A percentile compares a stretch with the other conserved stretches of the same genome.
These are phyloP conservation scores for Athripsodes cinereus DNA, from an alignment of 2,888 invertebrate genomes.

Conservation along the genomic window DNA sequence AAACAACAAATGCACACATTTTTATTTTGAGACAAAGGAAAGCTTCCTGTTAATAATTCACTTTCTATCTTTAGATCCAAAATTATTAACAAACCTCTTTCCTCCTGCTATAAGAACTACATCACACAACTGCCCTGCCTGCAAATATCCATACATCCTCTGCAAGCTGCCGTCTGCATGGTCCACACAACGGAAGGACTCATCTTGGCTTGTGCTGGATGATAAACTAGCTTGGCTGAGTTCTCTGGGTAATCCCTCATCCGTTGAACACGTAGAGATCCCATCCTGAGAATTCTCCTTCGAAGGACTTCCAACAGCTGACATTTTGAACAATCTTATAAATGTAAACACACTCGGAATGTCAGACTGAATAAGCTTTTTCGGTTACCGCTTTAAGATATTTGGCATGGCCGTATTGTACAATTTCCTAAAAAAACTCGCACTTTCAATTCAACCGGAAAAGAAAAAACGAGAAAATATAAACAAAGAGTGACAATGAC, in stretches of 20 bases:
- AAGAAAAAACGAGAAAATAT: conserved; percentile 14
- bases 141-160: conserved; percentile 76
- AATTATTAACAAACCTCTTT: no score
- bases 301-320: conserved; percentile 37
- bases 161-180: conserved; percentile 78
- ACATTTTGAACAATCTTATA: conserved; percentile 8
- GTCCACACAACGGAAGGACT: conserved; percentile 67
- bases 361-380: no score
- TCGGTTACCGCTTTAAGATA: no score
- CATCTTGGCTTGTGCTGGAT: conserved; percentile 68
- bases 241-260: conserved; percentile 59
- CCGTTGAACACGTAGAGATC: conserved; percentile 47
- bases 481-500: conserved; percentile 19
- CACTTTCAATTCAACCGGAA: neutral
- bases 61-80: no score
- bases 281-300: conserved; percentile 46
- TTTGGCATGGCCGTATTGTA: no score
- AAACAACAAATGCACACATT: no score
- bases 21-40: no score
- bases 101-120: conserved; percentile 78
- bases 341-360: neutral
- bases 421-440: no score
- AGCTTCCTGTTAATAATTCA: no score
- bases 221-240: conserved; percentile 60
- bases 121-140: conserved; percentile 80